Evolutionary conservation across 2,113 vertebrate species (phyloP).

Genomic region (Felis catus): F.catus_Fca126_mat1.0 CM031416.1:20341501-20342000

Average conservation of each 20-base stretch:
- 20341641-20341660: neutral
- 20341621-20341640: neutral
- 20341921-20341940: neutral
- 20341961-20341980: neutral
- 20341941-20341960: neutral
- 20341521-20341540: neutral
- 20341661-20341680: neutral
- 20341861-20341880: neutral
- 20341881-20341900: neutral
- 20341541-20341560: neutral
- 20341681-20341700: neutral
- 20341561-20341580: neutral
- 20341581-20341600: neutral
- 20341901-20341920: neutral
- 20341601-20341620: neutral
- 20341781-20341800: neutral
- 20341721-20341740: neutral
- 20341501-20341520: fast-evolving
- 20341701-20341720: neutral
- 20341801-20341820: neutral
- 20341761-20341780: neutral
- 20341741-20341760: neutral
- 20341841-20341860: neutral
- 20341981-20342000: neutral
- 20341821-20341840: neutral